Evolutionary conservation across 2,888 invertebrate genomes (phyloP).

Genomic region (Drosophila fungiperda): DNA sequence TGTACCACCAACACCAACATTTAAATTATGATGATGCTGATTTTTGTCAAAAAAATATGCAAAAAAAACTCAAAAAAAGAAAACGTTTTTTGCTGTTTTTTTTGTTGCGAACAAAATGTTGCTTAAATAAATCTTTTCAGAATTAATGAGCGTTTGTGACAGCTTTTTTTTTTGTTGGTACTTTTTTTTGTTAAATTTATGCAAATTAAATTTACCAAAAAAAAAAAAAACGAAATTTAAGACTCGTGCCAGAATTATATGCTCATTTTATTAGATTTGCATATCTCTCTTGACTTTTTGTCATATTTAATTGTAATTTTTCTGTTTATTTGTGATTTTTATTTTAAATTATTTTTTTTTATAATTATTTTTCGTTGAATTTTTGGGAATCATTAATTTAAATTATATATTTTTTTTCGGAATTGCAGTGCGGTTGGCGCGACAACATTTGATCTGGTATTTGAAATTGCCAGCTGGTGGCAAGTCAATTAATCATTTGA

Average conservation of each 20-base stretch:
- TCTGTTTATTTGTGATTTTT: constrained; percentile 4
- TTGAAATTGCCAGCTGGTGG: constrained; percentile 35
- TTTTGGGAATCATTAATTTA: constrained; percentile 60
- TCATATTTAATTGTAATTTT: constrained; percentile 32
- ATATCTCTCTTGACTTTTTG: constrained; percentile 32
- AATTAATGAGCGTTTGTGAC: constrained; percentile 48
- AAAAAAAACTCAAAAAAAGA: constrained; percentile 8
- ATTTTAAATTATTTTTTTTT: constrained; percentile 70
- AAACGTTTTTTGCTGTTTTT: constrained; percentile 22
- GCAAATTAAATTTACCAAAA: constrained; percentile 8
- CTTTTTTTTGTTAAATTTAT: constrained; percentile 17
- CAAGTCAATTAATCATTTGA: constrained; percentile 49
- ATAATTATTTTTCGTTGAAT: constrained; percentile 38
- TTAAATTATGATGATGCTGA: constrained; percentile 47
- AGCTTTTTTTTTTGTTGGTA: constrained; percentile 13
- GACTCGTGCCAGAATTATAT: background rate
- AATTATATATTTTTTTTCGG: constrained; percentile 46
- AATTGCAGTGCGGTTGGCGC: constrained; percentile 33
- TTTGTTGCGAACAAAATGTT: background rate
- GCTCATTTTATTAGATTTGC: constrained; percentile 43
- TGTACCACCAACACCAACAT: constrained; percentile 29
- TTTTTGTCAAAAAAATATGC: constrained; percentile 12
- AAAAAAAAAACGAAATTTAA: constrained; percentile 2
- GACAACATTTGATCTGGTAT: constrained; percentile 24
- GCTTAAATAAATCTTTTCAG: constrained; percentile 10